These are phyloP conservation scores for Lasioglossum albipes DNA, from an alignment of 1,140 invertebrate species.

Conservation along the genomic window DNA sequence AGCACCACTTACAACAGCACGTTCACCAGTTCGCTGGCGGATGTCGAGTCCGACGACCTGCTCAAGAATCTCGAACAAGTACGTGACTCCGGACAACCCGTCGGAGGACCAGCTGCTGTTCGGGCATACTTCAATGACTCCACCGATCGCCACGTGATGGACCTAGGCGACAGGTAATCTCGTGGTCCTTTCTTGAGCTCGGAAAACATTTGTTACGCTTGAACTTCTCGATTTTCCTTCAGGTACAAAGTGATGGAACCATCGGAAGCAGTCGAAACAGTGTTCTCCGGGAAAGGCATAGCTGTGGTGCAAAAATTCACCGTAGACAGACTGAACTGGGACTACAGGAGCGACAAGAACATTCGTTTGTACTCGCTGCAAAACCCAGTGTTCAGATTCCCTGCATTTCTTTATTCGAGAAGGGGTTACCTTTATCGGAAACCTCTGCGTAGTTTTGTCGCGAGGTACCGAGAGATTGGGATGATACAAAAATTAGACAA, in stretches of 20 bases:
- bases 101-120: neutral
- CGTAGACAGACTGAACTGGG: constrained; percentile 33
- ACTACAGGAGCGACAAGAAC: constrained; percentile 8
- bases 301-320: constrained; percentile 28
- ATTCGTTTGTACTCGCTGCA: constrained; percentile 22
- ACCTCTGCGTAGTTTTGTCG: neutral
- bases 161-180: constrained; percentile 33
- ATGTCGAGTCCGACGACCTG: constrained; percentile 9
- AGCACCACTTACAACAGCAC: constrained; percentile 38
- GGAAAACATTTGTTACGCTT: too few species aligned
- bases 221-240: neutral
- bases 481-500: constrained; percentile 16
- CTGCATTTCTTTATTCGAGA: constrained; percentile 24
- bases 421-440: constrained; percentile 4
- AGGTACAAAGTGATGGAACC: constrained; percentile 22
- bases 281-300: neutral
- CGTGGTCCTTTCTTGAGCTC: too few species aligned
- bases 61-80: constrained; percentile 28
- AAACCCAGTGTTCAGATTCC: neutral
- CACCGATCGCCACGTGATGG: neutral
- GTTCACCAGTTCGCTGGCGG: constrained; percentile 42
- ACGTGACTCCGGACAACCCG: constrained; percentile 30
- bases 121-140: constrained; percentile 25
- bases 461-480: constrained; percentile 26
- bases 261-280: neutral